Evolutionary conservation across 2,888 invertebrate genomes (phyloP).

Genomic region (Lasius fuliginosus): DNA sequence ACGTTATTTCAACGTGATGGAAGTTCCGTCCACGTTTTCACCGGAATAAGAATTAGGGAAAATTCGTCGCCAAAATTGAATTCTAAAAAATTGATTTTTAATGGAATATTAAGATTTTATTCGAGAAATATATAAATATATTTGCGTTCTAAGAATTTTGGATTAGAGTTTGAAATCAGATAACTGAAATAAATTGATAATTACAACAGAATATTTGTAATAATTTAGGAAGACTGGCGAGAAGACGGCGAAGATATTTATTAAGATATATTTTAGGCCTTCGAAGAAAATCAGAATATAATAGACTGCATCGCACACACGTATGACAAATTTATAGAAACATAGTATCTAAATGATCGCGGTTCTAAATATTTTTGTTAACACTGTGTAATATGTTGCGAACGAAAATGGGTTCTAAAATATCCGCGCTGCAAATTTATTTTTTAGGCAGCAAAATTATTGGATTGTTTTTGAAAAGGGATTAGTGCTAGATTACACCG

Average conservation of each 20-base stretch:
- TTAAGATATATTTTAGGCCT: background rate
- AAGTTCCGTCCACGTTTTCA: constrained; percentile 3
- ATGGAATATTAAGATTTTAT: constrained; percentile 7
- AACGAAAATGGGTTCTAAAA: background rate
- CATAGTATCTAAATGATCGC: background rate
- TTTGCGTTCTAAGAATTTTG: background rate
- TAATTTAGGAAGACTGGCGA: background rate
- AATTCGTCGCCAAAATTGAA: background rate
- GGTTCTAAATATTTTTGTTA: background rate
- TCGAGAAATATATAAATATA: background rate
- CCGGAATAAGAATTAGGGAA: background rate
- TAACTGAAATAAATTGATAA: background rate
- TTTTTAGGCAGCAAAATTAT: background rate
- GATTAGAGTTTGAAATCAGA: background rate
- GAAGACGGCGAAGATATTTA: background rate
- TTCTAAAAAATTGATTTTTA: background rate
- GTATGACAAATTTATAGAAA: background rate
- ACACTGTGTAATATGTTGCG: no score
- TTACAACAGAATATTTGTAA: background rate
- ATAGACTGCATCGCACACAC: background rate
- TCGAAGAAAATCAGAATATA: background rate
- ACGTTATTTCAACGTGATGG: constrained; percentile 18
- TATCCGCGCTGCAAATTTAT: background rate
- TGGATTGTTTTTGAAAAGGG: background rate
- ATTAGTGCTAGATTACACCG: background rate